Evolutionary conservation across 2,113 vertebrate species (phyloP).

Genomic region (Thunnus maccoyii): DNA sequence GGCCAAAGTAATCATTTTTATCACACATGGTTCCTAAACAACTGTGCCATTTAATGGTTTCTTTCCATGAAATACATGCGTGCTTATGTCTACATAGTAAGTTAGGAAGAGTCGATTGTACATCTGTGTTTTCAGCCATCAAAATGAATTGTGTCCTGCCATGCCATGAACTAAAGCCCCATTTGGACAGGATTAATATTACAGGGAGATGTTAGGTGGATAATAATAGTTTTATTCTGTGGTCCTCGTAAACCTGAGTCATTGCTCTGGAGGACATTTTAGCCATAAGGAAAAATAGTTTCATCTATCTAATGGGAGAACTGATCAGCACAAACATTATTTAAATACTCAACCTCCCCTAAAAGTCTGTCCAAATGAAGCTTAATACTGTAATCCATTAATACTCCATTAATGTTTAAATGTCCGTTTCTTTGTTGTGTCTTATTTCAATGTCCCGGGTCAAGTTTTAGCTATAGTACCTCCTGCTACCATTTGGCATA

Average conservation of each 20-base stretch:
- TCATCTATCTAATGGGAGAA: too few relatives aligned
- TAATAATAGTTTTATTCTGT: too few relatives aligned
- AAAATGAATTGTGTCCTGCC: neutral
- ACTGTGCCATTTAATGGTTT: neutral
- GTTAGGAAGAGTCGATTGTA: neutral
- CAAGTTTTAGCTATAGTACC: neutral
- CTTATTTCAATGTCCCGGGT: neutral
- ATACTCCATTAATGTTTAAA: neutral
- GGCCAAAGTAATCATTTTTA: neutral
- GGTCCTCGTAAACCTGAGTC: neutral
- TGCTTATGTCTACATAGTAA: neutral
- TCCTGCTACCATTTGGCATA: neutral
- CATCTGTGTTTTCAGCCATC: constrained; percentile 10
- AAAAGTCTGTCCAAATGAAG: neutral
- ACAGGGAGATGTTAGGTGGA: neutral
- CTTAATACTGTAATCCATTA: neutral
- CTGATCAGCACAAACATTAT: neutral
- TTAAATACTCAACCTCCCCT: neutral
- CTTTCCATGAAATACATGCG: neutral
- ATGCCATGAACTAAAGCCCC: neutral
- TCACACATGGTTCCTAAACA: neutral
- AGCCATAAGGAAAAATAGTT: too few relatives aligned
- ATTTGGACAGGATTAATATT: neutral
- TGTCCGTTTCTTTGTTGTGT: constrained; percentile 7
- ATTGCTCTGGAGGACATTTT: too few relatives aligned